A percentile compares a stretch with the other conserved stretches of the same genome.
These are phyloP conservation scores for Urocyon cinereoargenteus DNA, from an alignment of 2,797 vertebrate genomes.

Conservation along the genomic window DNA sequence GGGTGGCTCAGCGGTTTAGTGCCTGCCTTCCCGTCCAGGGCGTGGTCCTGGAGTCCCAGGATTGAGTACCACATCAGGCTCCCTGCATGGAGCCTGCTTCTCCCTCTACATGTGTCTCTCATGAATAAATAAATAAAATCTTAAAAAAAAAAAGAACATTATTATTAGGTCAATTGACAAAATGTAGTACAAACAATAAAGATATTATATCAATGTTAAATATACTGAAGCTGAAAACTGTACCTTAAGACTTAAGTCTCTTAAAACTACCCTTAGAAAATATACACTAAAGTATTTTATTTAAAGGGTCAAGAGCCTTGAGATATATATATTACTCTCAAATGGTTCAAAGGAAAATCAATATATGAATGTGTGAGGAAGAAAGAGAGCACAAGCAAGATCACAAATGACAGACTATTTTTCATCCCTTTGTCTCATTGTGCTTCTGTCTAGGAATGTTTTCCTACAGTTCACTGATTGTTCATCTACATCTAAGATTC, in stretches of 20 bases:
- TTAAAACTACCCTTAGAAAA: constrained; percentile 27
- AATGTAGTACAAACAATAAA: not conserved
- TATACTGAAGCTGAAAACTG: not conserved
- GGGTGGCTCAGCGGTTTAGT: too few species aligned
- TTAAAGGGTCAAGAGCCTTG: not conserved
- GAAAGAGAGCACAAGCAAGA: not conserved
- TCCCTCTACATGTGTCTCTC: too few species aligned
- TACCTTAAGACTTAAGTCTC: not conserved
- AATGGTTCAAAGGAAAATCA: not conserved
- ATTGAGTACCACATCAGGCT: too few species aligned
- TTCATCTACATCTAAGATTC: not conserved
- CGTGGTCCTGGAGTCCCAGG: too few species aligned
- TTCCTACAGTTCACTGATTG: not conserved
- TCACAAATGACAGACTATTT: not conserved
- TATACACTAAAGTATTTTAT: not conserved
- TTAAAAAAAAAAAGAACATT: not conserved
- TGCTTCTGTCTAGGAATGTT: not conserved
- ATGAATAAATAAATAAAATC: too few species aligned
- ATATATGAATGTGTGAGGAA: not conserved
- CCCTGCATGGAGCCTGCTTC: too few species aligned
- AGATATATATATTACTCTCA: not conserved
- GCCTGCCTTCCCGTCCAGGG: too few species aligned
- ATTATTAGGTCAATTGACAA: not conserved
- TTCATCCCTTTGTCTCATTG: not conserved
- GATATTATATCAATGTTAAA: not conserved